Evolutionary conservation across 2,888 invertebrate species (phyloP).

Genomic region (Hipparchia sbordonii): DNA sequence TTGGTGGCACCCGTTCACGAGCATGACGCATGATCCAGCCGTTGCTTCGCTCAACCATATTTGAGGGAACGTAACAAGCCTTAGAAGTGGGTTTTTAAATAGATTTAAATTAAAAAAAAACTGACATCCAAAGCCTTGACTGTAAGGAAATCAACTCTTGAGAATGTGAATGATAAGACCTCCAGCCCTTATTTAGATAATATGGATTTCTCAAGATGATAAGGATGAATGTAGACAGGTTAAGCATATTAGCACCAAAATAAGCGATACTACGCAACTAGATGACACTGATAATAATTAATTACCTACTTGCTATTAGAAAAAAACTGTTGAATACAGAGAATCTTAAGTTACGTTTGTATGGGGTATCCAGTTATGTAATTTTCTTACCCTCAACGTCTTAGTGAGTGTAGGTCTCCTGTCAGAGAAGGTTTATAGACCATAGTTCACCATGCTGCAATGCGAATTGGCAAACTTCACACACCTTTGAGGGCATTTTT

Average conservation of each 20-base stretch:
- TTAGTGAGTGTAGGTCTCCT: no score
- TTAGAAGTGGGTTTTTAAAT: no score
- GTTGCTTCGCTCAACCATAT: no score
- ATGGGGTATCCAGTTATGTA: no score
- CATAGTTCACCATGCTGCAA: no score
- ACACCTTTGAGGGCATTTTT: no score
- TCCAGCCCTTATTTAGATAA: neutral
- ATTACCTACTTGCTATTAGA: neutral
- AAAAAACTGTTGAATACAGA: neutral
- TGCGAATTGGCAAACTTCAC: no score
- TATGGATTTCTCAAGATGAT: neutral
- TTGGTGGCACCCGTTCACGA: no score
- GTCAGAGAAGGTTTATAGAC: no score
- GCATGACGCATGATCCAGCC: no score
- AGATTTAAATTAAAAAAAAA: neutral
- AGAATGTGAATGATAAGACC: constrained; percentile 12
- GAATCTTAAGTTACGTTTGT: neutral
- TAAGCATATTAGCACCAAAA: constrained; percentile 10
- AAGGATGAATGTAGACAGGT: neutral
- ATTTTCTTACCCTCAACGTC: no score
- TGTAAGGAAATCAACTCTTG: constrained; percentile 10
- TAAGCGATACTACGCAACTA: neutral
- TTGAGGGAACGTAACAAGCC: no score
- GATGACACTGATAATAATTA: constrained; percentile 2
- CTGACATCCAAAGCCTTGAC: neutral